Evolutionary conservation across 2,888 invertebrate genomes (phyloP), one percentile per base, ranked within the genome.

Genomic region (Augiades crinisus): DNA sequence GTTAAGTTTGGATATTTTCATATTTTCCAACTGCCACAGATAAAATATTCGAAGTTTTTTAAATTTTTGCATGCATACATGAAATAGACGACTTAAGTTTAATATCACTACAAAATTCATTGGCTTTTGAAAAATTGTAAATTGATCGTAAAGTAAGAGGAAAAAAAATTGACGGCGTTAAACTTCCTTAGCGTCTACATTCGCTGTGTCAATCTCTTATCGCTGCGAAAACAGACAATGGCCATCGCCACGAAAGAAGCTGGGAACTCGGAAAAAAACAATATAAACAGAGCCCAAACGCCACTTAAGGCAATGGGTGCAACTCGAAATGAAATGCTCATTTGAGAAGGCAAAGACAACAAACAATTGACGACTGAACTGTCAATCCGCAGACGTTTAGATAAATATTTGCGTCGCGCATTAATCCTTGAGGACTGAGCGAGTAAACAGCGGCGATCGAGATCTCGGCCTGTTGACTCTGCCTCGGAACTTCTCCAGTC

Each of bases 361-460:
- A 89, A 89, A 88, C 87, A 88, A 83, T 86, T 83, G 86, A 84
- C 81, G 83, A 81, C 78, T 76, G 87, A 86, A 87, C 88, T 87
- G 88, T 88, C 88, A 88, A 88, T 88, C 86, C 64, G 83, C 87
- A 82, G 87, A 83, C 84, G 85, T 83, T 86, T 81, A 78, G 83
- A 83, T 82, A 83, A 89, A 89, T 87, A 84, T 89, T 89, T 88
- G 85, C 86, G 81, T 74, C 78, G 76, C 81, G 89, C 87, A 88
- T 88, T 89, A 89, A 88, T 88, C 83, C 81, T 76, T 68, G 78
- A 81, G 77, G 81, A 74, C 75, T 72, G 70, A 70, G 75, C 65
- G 80, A 68, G 79, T 70, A 78, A 82, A 83, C 77, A 80, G 58
- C 67, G 71, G 71, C 75, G 81, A 82, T 82, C 83, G 80, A 77